These are phyloP conservation scores for Aphrocallistes beatrix DNA, from an alignment of 37 sponge, comb jelly and placozoan genomes.

Conservation along the genomic window DNA sequence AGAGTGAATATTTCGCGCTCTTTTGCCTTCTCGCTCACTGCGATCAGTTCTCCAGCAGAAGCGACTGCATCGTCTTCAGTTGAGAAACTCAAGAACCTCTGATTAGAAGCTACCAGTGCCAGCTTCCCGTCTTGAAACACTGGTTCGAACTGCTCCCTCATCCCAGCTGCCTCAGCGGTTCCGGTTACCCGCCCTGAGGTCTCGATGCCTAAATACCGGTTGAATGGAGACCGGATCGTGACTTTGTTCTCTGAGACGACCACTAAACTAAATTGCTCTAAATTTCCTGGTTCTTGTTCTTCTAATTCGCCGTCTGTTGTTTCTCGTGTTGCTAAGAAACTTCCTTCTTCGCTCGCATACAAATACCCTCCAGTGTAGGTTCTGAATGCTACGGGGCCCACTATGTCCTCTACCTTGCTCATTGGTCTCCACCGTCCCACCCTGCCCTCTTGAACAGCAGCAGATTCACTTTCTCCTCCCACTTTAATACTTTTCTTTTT, in stretches of 20 bases:
- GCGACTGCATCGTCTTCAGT: background rate
- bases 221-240: background rate
- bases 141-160: background rate
- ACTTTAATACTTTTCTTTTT: background rate
- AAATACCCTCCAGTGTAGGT: background rate
- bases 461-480: background rate
- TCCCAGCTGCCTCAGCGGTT: background rate
- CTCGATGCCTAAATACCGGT: background rate
- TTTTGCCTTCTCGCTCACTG: background rate
- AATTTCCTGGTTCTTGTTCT: background rate
- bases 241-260: slow-evolving; percentile 3
- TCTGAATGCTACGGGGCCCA: background rate
- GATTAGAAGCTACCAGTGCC: background rate
- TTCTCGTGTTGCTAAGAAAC: background rate
- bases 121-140: background rate
- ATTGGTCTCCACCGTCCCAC: background rate
- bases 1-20: background rate
- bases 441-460: background rate
- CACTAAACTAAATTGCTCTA: background rate
- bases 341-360: background rate
- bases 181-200: background rate
- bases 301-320: too few species aligned
- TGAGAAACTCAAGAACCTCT: background rate
- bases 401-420: background rate
- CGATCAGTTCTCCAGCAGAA: background rate